phyloP scores from a whole-genome alignment of 2,113 vertebrate species.

The Sterna hirundo region DNA sequence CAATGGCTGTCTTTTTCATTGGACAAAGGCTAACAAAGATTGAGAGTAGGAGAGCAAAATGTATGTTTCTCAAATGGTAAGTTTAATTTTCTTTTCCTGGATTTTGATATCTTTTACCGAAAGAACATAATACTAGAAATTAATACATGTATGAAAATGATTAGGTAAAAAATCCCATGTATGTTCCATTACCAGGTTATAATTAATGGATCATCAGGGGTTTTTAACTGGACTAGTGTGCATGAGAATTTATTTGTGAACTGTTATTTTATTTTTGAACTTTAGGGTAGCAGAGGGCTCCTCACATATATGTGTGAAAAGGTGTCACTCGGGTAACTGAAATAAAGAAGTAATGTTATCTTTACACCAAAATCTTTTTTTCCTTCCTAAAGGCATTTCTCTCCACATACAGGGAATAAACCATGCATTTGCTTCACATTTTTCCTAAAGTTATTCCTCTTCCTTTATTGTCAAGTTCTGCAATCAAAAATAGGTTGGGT shows the following conservation, averaged over 20 bases:
- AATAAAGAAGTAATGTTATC: not conserved
- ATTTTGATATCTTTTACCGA: not conserved
- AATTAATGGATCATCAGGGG: not conserved
- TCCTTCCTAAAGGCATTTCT: not conserved
- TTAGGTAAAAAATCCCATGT: not conserved
- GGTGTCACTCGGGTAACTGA: not conserved
- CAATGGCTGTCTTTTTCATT: not conserved
- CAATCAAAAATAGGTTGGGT: not conserved
- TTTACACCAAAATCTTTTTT: not conserved
- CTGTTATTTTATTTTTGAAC: not conserved
- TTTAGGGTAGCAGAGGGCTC: not conserved
- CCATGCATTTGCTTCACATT: not conserved
- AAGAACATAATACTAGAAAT: not conserved
- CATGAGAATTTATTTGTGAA: not conserved
- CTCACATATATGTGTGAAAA: not conserved
- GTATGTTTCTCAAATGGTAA: not conserved
- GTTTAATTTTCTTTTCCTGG: not conserved
- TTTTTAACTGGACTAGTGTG: not conserved
- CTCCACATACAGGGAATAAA: not conserved
- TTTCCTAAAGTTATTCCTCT: not conserved
- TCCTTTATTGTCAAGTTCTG: not conserved
- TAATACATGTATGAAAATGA: not conserved
- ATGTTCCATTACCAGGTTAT: not conserved
- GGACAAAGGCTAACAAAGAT: not conserved
- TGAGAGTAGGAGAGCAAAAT: not conserved